Evolutionary conservation across 2,888 invertebrate genomes (phyloP).

Genomic region (Trilocha varians): DNA sequence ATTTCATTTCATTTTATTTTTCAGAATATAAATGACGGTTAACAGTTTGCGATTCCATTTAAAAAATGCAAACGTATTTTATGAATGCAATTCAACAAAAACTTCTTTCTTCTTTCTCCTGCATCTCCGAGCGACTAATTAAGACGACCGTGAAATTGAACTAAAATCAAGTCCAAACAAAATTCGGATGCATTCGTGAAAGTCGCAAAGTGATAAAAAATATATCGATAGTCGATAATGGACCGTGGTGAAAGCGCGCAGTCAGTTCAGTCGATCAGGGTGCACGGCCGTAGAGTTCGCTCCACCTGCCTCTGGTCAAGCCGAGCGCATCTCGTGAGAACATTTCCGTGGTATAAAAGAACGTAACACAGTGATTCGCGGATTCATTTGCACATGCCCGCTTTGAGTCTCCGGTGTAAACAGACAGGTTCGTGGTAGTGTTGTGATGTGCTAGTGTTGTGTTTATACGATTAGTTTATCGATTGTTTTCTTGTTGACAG

Average conservation of each 20-base stretch:
- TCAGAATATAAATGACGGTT: too few relatives aligned
- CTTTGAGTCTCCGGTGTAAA: conserved; percentile 25
- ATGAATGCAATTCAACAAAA: too few relatives aligned
- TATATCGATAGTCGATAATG: conserved; percentile 16
- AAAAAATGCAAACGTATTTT: too few relatives aligned
- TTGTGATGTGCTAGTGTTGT: conserved; percentile 27
- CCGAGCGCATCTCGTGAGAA: conserved; percentile 57
- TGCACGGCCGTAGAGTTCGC: conserved; percentile 19
- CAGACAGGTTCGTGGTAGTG: conserved; percentile 30
- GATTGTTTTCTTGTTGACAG: conserved; percentile 60
- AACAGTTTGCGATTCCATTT: too few relatives aligned
- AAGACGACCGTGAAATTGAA: neutral
- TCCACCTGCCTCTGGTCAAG: conserved; percentile 51
- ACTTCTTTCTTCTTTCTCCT: too few relatives aligned
- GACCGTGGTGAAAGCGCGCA: conserved; percentile 44
- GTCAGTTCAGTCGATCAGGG: conserved; percentile 30
- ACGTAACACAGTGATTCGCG: conserved; percentile 49
- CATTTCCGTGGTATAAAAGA: conserved; percentile 72
- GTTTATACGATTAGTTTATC: conserved; percentile 30
- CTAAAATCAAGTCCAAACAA: neutral
- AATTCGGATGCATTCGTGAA: conserved; percentile 20
- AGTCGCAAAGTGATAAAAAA: conserved; percentile 28
- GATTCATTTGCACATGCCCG: conserved; percentile 56
- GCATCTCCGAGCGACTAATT: neutral
- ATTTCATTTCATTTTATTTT: too few relatives aligned